Conservation (phyloP, 2,797 vertebrate genomes). For the Chelon labrosus region DNA sequence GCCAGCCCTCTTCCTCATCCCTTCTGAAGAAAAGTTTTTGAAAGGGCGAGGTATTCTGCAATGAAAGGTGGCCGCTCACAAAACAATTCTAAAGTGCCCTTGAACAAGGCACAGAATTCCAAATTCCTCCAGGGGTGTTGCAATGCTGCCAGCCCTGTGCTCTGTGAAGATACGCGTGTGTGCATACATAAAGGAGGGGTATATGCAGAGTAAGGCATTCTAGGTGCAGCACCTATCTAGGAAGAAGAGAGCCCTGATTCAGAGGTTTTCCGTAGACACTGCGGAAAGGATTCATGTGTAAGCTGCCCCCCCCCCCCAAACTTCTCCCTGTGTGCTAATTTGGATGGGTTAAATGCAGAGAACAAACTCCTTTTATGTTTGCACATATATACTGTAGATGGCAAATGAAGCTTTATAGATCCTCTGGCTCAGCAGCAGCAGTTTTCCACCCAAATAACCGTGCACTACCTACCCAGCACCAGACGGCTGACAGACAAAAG, state of each 20-base stretch:
- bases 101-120: constrained; percentile 70
- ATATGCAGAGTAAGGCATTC: constrained; percentile 38
- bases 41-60: constrained; percentile 62
- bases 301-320: background rate
- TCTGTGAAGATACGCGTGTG: constrained; percentile 45
- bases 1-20: constrained; percentile 49
- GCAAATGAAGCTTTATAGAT: no score
- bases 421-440: no score
- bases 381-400: no score
- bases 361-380: no score
- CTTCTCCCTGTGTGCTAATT: no score
- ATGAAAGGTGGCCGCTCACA: constrained; percentile 61
- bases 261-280: constrained; percentile 6
- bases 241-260: constrained; percentile 12
- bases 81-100: constrained; percentile 71
- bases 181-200: constrained; percentile 34
- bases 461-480: background rate
- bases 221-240: background rate
- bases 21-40: constrained; percentile 64
- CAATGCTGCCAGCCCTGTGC: constrained; percentile 46
- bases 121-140: constrained; percentile 62
- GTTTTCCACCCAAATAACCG: no score
- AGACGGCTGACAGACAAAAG: background rate
- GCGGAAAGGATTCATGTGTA: constrained; percentile 3
- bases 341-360: no score